Conservation (phyloP, 2,797 vertebrate genomes). For the Epinephelus malabaricus region DNA sequence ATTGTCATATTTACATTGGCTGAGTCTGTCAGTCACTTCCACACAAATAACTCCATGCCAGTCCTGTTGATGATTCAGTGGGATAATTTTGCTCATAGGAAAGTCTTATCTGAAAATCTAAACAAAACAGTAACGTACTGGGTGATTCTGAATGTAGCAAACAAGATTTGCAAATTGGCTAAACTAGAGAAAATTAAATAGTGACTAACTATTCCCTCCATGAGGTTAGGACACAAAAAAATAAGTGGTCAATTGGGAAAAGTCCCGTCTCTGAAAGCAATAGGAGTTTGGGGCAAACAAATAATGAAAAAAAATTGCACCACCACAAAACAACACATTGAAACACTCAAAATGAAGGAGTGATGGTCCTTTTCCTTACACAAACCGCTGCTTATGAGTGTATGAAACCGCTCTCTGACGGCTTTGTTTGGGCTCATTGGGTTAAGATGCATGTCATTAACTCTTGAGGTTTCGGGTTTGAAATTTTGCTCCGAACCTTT, state of each 20-base stretch:
- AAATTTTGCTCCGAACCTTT: slow-evolving; percentile 53
- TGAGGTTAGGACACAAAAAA: slow-evolving; percentile 14
- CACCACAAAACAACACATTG: slow-evolving; percentile 55
- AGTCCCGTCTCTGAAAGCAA: slow-evolving; percentile 30
- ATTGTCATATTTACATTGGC: background rate
- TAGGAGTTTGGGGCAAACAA: slow-evolving; percentile 47
- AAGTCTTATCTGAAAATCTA: background rate
- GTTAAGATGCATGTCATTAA: slow-evolving; percentile 65
- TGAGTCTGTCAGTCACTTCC: background rate
- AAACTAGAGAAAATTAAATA: slow-evolving; percentile 10
- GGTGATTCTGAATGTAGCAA: slow-evolving; percentile 15
- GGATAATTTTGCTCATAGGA: background rate
- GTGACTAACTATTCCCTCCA: slow-evolving; percentile 19
- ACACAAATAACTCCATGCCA: background rate
- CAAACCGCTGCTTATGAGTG: slow-evolving; percentile 52
- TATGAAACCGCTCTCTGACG: slow-evolving; percentile 57
- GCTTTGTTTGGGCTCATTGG: slow-evolving; percentile 64
- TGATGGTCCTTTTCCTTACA: slow-evolving; percentile 45
- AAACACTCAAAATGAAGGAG: slow-evolving; percentile 46
- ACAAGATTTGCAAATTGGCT: slow-evolving; percentile 5
- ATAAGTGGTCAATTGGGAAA: slow-evolving; percentile 27
- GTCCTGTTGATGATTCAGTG: background rate
- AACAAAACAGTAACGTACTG: too few species aligned
- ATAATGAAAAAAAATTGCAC: slow-evolving; percentile 3
- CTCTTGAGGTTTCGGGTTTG: slow-evolving; percentile 49